These are phyloP conservation scores for Uloborus plumipes DNA, from an alignment of 2,888 invertebrate genomes.

Conservation along the genomic window DNA sequence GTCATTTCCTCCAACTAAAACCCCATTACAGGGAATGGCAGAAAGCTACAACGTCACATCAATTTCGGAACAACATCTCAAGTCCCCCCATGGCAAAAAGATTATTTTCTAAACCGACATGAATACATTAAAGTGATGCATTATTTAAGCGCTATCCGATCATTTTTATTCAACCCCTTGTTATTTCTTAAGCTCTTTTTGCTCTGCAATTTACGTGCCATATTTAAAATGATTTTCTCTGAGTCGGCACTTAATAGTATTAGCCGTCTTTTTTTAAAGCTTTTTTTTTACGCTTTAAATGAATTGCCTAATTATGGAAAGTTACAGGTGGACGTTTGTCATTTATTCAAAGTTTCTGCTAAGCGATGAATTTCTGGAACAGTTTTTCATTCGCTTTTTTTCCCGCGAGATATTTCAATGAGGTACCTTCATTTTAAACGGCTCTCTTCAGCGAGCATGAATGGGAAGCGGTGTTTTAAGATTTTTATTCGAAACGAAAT, in stretches of 20 bases:
- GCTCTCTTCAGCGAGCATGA: not conserved
- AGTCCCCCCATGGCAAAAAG: constrained; percentile 36
- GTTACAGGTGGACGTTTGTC: constrained; percentile 28
- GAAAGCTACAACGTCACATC: constrained; percentile 36
- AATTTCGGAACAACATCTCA: constrained; percentile 22
- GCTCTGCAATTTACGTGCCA: constrained; percentile 30
- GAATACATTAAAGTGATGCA: constrained; percentile 38
- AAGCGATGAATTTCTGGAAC: not conserved
- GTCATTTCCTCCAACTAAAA: too few species aligned
- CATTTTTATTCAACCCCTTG: constrained; percentile 38
- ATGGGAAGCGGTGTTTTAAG: not conserved
- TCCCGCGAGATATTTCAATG: too few species aligned
- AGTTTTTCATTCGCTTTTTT: not conserved
- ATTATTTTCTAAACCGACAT: constrained; percentile 35
- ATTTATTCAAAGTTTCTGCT: constrained; percentile 2
- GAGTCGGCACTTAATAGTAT: constrained; percentile 12
- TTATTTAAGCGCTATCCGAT: constrained; percentile 30
- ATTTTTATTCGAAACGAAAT: not conserved
- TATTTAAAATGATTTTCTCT: constrained; percentile 40
- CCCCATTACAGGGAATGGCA: constrained; percentile 36
- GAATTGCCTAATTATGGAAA: constrained; percentile 34
- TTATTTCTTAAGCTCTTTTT: constrained; percentile 31
- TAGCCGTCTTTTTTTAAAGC: constrained; percentile 3
- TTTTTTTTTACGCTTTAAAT: constrained; percentile 10
- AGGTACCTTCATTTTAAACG: too few species aligned